A percentile compares a stretch with the other conserved stretches of the same genome.
These are phyloP conservation scores for Muntiacus reevesi DNA, from an alignment of 2,113 vertebrate genomes.

Conservation along the genomic window DNA sequence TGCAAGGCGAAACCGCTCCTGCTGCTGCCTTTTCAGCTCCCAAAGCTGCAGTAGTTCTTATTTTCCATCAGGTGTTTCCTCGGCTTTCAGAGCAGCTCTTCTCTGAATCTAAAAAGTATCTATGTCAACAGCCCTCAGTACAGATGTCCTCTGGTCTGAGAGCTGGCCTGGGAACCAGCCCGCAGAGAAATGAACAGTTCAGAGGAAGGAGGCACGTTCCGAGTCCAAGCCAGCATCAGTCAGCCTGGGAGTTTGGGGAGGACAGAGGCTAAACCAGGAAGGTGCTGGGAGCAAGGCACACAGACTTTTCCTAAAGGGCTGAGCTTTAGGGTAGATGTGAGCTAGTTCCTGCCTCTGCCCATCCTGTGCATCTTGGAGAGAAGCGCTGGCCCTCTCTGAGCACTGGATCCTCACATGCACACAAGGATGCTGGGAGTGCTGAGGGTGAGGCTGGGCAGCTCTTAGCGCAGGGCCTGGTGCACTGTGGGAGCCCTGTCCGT, in stretches of 20 bases:
- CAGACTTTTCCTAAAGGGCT: not conserved
- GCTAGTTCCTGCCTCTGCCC: not conserved
- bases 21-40: not conserved
- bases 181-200: not conserved
- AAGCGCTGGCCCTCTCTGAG: not conserved
- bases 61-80: not conserved
- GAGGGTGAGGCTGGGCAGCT: not conserved
- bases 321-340: not conserved
- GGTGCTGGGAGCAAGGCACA: rapidly evolving
- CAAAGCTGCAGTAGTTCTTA: not conserved
- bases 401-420: not conserved
- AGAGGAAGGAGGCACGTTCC: not conserved
- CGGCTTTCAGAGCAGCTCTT: not conserved
- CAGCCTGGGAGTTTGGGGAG: not conserved
- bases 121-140: not conserved
- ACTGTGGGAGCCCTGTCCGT: rapidly evolving
- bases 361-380: not conserved
- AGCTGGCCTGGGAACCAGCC: not conserved
- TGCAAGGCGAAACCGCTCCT: not conserved
- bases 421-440: not conserved
- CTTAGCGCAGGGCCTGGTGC: not conserved
- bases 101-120: not conserved
- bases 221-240: not conserved
- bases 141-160: not conserved
- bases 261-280: not conserved